A percentile compares a stretch with the other conserved stretches of the same genome.
Evolutionary conservation across 2,888 invertebrate genomes (phyloP).

Genomic region (Cheilosia soror): DNA sequence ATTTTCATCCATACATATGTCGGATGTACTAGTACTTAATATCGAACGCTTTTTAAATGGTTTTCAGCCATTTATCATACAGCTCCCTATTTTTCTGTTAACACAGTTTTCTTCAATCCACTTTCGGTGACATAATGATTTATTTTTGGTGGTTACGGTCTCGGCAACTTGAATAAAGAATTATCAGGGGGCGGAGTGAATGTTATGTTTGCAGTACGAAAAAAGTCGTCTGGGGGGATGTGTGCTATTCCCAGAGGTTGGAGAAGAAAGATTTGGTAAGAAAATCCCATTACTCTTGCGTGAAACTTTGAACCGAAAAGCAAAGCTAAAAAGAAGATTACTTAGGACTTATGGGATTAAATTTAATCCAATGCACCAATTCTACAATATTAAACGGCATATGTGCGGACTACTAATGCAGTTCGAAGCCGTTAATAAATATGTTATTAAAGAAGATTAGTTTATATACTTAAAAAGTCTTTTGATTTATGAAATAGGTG

Average conservation of each 20-base stretch:
- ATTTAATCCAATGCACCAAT: not conserved
- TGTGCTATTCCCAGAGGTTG: not conserved
- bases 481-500: not conserved
- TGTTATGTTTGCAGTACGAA: not conserved
- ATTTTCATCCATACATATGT: not conserved
- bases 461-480: not conserved
- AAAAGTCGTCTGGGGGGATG: not conserved
- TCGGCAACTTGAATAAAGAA: slow-evolving; percentile 25
- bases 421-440: not conserved
- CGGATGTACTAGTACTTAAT: slow-evolving; percentile 37
- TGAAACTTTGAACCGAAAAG: slow-evolving; percentile 11
- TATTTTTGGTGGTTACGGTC: slow-evolving; percentile 56
- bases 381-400: not conserved
- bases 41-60: slow-evolving; percentile 50
- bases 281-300: slow-evolving; percentile 9
- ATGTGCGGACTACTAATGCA: not conserved
- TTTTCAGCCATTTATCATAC: slow-evolving; percentile 60
- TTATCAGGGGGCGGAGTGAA: not conserved
- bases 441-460: not conserved
- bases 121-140: slow-evolving; percentile 66
- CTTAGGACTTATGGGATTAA: not conserved
- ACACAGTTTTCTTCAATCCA: slow-evolving; percentile 57
- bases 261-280: not conserved
- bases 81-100: slow-evolving; percentile 32
- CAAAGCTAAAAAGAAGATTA: not conserved